Base-by-base conservation (phyloP, 2,888 invertebrate species). In the Trichacis sp. region DNA sequence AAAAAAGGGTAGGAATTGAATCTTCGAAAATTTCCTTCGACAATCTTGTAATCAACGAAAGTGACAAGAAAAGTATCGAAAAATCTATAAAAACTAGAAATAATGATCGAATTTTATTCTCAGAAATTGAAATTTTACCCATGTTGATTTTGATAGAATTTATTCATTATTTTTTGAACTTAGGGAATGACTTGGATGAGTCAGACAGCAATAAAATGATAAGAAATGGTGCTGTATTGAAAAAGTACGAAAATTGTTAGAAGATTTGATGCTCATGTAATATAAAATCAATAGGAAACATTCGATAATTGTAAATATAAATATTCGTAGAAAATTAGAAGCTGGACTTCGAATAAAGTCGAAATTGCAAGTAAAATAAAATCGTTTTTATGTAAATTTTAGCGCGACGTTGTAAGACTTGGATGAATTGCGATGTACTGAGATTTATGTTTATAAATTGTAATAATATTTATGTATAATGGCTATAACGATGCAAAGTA, bases 371-470 rank as follows among this genome's bases (percentile, higher is more conserved):
- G 20, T 24, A 24, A 51, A 30, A 4, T 17, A 2, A 15, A 36
- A 55, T 17, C 17, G 18, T 42, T 42, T 8, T 42, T 42, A 38
- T 47, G 19, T 17, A 14, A 29, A 30, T 14, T 52, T 36, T 53
- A 49, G 54, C 30, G 58, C 64, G 58, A 61, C 67, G 73, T 73
- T 74, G 72, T 70, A 71, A 77, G 64, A 75, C 74, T 78, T 77
- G 79, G 72, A 75, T 72, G 73, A 63, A 72, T 3, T 5, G 75
- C 74, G 77, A 64, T 69, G 75, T 76, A 77, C 75, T 77, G 74
- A 78, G 69, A 69, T 79, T 79, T 78, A 80, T 77, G 79, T 79
- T 80, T 79, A 73, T 80, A 79, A 77, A 80, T 79, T 80, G 80
- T 80, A 80, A 80, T 80, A 79, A 78, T 73, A 77, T 76, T 80